A percentile compares a stretch with the other conserved stretches of the same genome.
These are phyloP conservation scores for Amphiprion clarkii DNA, from an alignment of 2,797 vertebrate genomes.

Conservation along the genomic window DNA sequence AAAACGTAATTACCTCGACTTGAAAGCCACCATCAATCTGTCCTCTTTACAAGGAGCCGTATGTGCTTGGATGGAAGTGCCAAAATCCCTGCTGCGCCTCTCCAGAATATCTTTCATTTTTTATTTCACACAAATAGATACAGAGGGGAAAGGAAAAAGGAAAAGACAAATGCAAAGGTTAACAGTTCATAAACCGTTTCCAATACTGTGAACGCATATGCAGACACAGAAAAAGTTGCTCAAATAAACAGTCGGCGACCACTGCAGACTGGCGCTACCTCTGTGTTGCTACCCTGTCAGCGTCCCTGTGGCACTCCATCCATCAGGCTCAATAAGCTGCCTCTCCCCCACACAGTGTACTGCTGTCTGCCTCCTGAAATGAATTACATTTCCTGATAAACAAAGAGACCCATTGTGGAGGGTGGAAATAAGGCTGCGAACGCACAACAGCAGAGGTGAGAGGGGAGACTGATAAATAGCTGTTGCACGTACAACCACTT, in stretches of 20 bases:
- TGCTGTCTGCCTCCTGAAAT: constrained; percentile 46
- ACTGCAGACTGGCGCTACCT: not conserved
- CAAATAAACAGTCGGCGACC: not conserved
- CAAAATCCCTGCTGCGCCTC: constrained; percentile 30
- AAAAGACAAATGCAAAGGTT: not conserved
- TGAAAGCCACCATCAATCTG: constrained; percentile 69
- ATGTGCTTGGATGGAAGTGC: constrained; percentile 41
- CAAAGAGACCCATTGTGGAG: constrained; percentile 31
- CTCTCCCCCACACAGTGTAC: constrained; percentile 12
- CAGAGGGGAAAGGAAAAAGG: not conserved
- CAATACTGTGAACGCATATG: too few relatives aligned
- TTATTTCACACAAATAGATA: constrained; percentile 24
- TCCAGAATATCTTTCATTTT: constrained; percentile 19
- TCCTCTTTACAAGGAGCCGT: constrained; percentile 36
- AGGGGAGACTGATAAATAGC: constrained; percentile 58
- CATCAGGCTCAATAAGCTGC: constrained; percentile 37
- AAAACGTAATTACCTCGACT: constrained; percentile 65
- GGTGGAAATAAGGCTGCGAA: constrained; percentile 28
- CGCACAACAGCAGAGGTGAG: constrained; percentile 45
- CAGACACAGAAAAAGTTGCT: not conserved
- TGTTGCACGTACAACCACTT: constrained; percentile 48
- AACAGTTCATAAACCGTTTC: too few relatives aligned
- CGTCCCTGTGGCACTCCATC: constrained; percentile 32
- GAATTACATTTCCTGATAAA: constrained; percentile 63
- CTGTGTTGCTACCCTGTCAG: not conserved